Conservation (phyloP, 2,113 vertebrate species). For the Raphicerus campestris region DNA sequence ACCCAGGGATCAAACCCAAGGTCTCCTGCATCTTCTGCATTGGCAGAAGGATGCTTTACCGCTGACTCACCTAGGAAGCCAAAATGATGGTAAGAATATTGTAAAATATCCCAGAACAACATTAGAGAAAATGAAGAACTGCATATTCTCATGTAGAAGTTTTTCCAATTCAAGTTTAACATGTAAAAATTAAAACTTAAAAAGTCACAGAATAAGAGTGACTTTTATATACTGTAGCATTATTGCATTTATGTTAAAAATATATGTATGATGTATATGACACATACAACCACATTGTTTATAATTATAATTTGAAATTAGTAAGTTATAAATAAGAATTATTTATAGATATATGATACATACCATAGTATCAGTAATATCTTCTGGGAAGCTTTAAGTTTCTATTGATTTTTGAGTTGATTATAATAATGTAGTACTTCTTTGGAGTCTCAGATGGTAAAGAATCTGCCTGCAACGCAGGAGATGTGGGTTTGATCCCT, state of each 20-base stretch:
- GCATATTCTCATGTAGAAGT: background rate
- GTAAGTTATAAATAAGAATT: background rate
- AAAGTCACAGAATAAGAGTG: background rate
- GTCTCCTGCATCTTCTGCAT: background rate
- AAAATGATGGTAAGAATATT: background rate
- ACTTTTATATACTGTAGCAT: background rate
- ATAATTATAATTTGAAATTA: background rate
- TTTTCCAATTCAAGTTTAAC: background rate
- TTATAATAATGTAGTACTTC: background rate
- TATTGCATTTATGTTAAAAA: background rate
- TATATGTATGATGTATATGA: background rate
- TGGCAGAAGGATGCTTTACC: background rate
- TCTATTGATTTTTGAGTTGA: background rate
- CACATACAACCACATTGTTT: background rate
- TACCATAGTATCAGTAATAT: background rate
- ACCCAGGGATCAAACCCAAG: background rate
- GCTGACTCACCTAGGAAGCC: background rate
- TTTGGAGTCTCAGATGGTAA: background rate
- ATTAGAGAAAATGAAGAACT: background rate
- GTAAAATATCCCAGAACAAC: background rate
- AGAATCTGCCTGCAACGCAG: background rate
- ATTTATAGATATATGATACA: background rate
- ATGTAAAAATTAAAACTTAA: background rate
- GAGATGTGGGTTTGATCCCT: background rate
- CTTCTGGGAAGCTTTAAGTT: background rate